Evolutionary conservation across 1,140 invertebrate species (phyloP).

Genomic region (Drosophila athabasca): DNA sequence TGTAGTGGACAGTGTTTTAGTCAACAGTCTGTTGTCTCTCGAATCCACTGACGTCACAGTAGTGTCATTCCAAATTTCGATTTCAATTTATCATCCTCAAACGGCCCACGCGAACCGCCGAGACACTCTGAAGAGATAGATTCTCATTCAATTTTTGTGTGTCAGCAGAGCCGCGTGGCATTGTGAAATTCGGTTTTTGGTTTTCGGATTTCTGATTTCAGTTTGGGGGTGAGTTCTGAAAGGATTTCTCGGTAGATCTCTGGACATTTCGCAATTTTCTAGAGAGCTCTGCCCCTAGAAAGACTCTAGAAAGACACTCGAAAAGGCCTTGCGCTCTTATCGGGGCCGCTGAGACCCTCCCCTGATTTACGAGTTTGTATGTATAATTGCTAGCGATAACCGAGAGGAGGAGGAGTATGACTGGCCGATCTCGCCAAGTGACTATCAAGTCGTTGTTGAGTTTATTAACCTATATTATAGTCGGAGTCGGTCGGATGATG

Average conservation of each 20-base stretch:
- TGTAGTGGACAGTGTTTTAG: background rate
- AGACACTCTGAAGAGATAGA: background rate
- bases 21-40: no score
- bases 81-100: slow-evolving; percentile 33
- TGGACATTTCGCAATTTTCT: slow-evolving; percentile 39
- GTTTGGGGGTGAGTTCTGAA: slow-evolving; percentile 2
- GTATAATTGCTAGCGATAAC: background rate
- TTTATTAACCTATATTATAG: slow-evolving; percentile 75
- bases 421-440: slow-evolving; percentile 21
- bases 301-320: slow-evolving; percentile 6
- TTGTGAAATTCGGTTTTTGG: slow-evolving; percentile 61
- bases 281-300: slow-evolving; percentile 5
- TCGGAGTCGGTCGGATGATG: slow-evolving; percentile 12
- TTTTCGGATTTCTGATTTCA: background rate
- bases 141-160: slow-evolving; percentile 54
- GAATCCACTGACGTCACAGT: slow-evolving; percentile 60
- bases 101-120: slow-evolving; percentile 24
- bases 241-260: slow-evolving; percentile 2
- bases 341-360: slow-evolving; percentile 33
- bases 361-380: slow-evolving; percentile 13
- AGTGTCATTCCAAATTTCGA: slow-evolving; percentile 19
- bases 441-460: slow-evolving; percentile 41
- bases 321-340: slow-evolving; percentile 38
- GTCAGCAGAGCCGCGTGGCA: slow-evolving; percentile 52
- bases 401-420: slow-evolving; percentile 26